Evolutionary conservation across 2,888 invertebrate species (phyloP), one percentile per base, ranked within the genome.

Genomic region (Chesias legatella): DNA sequence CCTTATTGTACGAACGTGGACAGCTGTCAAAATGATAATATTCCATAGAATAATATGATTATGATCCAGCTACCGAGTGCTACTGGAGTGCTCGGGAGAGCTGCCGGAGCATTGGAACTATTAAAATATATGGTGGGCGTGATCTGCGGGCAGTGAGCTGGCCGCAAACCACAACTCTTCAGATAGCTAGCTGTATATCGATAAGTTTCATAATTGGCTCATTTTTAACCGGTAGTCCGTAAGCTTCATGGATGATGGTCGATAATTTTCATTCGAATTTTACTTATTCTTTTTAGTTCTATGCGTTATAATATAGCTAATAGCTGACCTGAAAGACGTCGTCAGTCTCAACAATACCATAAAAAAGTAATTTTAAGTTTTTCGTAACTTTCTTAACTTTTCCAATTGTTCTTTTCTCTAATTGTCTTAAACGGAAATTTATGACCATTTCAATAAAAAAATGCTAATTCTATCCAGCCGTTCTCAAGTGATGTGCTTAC

Each of bases 111-210:
- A 81, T 81, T 80, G 80, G 76, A 80, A 79, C 81, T 79, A 83
- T 84, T 82, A 82, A 84, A 79, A 73, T 67, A 69, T 73, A 74
- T 71, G 71, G 59, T 66, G 66, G 77, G 75, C 70, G 73, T 67
- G 61, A 71, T 48, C 46, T 68, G 73, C 65, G 78, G 79, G 73
- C 54, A 55, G 74, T 76, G 73, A 75, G 72, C 73, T 73, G 58
- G 76, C 84, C 84, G 63, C 84, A 85, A 80, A 84, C 86, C 85
- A 75, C 85, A 85, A 83, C 81, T 85, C 64, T 81, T 80, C 81
- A 72, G 70, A 73, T 72, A 68, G 71, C 73, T 74, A 75, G 63
- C 68, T 63, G 50, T 60, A 64, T 72, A 74, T 69, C 69, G 68
- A 69, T 69, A 66, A 57, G 43, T 66, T 66, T 69, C 58, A 69